phyloP scores from a whole-genome alignment of 2,797 vertebrate species.

The Rachycentron canadum region DNA sequence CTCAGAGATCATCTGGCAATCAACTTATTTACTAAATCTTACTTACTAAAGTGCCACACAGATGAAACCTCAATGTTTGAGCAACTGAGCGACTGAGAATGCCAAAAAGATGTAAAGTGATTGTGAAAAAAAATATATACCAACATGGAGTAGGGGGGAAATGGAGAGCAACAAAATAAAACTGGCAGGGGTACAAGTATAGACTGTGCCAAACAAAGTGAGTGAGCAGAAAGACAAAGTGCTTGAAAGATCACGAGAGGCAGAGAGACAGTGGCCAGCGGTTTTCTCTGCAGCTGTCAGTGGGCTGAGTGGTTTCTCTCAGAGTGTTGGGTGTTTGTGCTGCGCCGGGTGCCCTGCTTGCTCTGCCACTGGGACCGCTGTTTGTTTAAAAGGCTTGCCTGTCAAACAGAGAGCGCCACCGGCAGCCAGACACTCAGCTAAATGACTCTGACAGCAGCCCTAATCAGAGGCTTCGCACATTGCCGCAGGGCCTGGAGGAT shows the following conservation, averaged over 20 bases:
- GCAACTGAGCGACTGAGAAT: constrained; percentile 2
- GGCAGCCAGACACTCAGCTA: constrained; percentile 83
- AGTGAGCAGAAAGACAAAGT: constrained; percentile 64
- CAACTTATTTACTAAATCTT: constrained; percentile 58
- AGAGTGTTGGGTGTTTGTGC: constrained; percentile 79
- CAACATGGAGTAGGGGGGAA: background rate
- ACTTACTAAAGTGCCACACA: constrained; percentile 27
- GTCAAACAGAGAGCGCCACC: constrained; percentile 86
- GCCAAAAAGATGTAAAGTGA: constrained; percentile 41
- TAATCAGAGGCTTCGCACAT: constrained; percentile 88
- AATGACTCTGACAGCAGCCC: constrained; percentile 85
- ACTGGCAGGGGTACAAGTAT: constrained; percentile 27
- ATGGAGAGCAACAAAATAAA: constrained; percentile 26
- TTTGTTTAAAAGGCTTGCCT: constrained; percentile 89
- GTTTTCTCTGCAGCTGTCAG: constrained; percentile 82
- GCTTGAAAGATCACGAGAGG: constrained; percentile 59
- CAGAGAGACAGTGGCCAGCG: constrained; percentile 66
- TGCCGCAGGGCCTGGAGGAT: constrained; percentile 86
- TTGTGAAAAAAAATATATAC: constrained; percentile 16
- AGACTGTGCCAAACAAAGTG: constrained; percentile 43
- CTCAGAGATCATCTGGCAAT: constrained; percentile 63
- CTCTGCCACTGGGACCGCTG: constrained; percentile 84
- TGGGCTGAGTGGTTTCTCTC: constrained; percentile 83
- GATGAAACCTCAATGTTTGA: constrained; percentile 42
- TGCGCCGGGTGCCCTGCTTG: constrained; percentile 76